These are phyloP conservation scores for Chrosomus eos DNA, from an alignment of 2,797 vertebrate species.

Conservation along the genomic window DNA sequence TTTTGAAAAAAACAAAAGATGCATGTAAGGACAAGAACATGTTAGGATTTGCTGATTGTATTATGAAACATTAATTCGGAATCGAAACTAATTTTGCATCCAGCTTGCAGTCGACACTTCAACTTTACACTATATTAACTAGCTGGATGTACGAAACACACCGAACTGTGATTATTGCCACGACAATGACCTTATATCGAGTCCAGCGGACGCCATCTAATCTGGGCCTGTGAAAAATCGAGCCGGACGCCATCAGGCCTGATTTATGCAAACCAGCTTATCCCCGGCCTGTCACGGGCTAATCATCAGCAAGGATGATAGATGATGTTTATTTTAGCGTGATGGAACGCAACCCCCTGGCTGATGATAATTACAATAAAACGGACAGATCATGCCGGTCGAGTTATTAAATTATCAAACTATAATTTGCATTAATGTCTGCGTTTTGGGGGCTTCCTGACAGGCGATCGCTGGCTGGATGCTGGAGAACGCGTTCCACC, in stretches of 20 bases:
- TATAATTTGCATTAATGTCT: conserved; percentile 92
- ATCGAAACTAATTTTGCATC: background rate
- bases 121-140: background rate
- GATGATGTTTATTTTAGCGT: conserved; percentile 98
- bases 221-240: conserved; percentile 84
- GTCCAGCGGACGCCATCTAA: conserved; percentile 82
- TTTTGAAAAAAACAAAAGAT: background rate
- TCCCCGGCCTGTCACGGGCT: conserved; percentile 86
- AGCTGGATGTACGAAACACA: background rate
- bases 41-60: background rate
- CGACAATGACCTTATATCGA: conserved; percentile 82
- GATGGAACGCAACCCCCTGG: conserved; percentile 94
- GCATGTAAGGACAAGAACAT: background rate
- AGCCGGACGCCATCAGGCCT: conserved; percentile 79
- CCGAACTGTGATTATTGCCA: conserved; percentile 75
- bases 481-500: conserved; percentile 75
- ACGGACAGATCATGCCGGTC: conserved; percentile 94
- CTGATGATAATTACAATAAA: conserved; percentile 98
- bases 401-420: conserved; percentile 96
- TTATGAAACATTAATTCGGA: background rate
- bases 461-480: conserved; percentile 65
- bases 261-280: conserved; percentile 92
- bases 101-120: background rate
- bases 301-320: conserved; percentile 96
- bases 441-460: conserved; percentile 71